Conservation (phyloP, 2,113 vertebrate genomes). For the Zosterops pallidus region DNA sequence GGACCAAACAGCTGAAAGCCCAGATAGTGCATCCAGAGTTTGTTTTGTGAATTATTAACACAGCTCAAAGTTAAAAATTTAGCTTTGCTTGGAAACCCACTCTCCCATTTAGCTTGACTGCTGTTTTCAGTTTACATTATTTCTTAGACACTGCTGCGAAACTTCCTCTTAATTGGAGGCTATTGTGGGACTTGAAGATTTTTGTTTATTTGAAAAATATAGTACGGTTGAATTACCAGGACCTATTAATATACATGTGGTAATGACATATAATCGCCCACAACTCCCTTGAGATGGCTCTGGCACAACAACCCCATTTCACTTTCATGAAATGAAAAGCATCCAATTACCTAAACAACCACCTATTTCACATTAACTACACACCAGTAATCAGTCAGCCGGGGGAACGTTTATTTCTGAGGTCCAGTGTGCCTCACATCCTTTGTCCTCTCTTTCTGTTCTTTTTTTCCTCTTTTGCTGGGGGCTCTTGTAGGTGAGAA, state of each 20-base stretch:
- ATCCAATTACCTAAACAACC: constrained; percentile 68
- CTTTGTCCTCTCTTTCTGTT: background rate
- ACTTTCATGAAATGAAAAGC: constrained; percentile 64
- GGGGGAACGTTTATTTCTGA: constrained; percentile 23
- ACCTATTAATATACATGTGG: constrained; percentile 56
- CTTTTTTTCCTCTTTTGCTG: background rate
- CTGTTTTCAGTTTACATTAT: constrained; percentile 57
- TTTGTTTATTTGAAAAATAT: constrained; percentile 70
- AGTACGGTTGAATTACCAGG: constrained; percentile 46
- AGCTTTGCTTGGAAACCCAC: constrained; percentile 37
- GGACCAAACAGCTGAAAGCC: constrained; percentile 50
- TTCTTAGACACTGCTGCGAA: constrained; percentile 51
- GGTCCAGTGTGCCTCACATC: background rate
- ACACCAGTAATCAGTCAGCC: constrained; percentile 52
- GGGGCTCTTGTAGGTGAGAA: background rate
- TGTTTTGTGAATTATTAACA: constrained; percentile 58
- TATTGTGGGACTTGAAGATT: constrained; percentile 57
- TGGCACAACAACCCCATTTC: constrained; percentile 53
- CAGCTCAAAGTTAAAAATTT: constrained; percentile 58
- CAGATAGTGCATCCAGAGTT: constrained; percentile 42
- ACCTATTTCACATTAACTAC: constrained; percentile 71
- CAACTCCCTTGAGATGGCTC: constrained; percentile 46
- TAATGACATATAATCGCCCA: constrained; percentile 68
- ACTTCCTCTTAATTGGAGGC: constrained; percentile 50
- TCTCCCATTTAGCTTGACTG: constrained; percentile 50